Base-by-base conservation (phyloP, 2,797 vertebrate genomes). In the Synaphobranchus kaupii region DNA sequence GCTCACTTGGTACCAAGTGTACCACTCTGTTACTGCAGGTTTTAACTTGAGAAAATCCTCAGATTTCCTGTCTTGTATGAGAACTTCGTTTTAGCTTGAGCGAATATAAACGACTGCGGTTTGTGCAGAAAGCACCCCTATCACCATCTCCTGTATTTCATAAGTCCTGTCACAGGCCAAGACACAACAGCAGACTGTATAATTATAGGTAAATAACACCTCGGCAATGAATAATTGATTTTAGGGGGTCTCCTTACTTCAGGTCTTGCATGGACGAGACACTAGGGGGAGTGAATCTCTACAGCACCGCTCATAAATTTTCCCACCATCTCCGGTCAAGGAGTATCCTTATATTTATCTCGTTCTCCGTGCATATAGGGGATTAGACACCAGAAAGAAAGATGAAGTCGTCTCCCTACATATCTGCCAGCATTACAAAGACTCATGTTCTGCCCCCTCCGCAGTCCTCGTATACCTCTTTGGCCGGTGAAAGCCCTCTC, bases 211-310 rank as follows among this genome's bases (percentile, higher is more conserved):
- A 48, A 80, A 80, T 44, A 80, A 80, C 44, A 8, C 1, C 20
- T 80, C 17, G 12, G 78, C 22, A n/a, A n/a, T 81, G 78, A 81
- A 50, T n/a, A 48, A 81, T 50, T 50, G 44, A 81, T 81, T 81
- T 50, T 44, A 48, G 25, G 7, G 7, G 15, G 22, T 50, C 78
- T n/a, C 25, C 44, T 7, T 50, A 81, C 47, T 4, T 48, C 78
- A 81, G 78, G 78, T 50, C 25, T 50, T 81, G 50, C 78, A 81
- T 28, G 25, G 22, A 22, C 39, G 17, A 28, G 17, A 56, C 87
- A 89, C 89, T 88, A 83, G 89, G 85, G 89, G 90, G 83, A 88
- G 89, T 89, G 58, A 83, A 83, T 85, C 80, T 87, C 84, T 83
- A 68, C 63, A 66, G 31, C 86, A 31, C n/a, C 47, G 54, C 31